Evolutionary conservation across 2,888 invertebrate genomes (phyloP).

Genomic region (Drosophila incognita): DNA sequence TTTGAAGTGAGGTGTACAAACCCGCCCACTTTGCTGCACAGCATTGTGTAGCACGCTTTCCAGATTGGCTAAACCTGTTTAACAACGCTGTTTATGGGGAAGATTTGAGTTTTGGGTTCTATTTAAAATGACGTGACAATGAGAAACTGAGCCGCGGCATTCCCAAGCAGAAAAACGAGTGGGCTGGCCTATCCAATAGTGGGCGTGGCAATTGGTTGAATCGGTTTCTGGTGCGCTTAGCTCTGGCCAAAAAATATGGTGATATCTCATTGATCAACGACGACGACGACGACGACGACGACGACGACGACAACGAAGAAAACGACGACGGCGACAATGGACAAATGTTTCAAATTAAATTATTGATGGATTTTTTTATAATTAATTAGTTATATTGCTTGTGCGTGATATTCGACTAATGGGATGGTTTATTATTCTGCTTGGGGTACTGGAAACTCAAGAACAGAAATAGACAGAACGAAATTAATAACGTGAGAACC

Average conservation of each 20-base stretch:
- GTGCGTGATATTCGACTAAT: slow-evolving; percentile 26
- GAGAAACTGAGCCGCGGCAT: slow-evolving; percentile 45
- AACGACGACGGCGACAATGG: slow-evolving; percentile 23
- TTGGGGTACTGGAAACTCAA: slow-evolving; percentile 42
- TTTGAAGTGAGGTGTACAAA: neutral
- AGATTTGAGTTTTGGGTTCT: slow-evolving; percentile 13
- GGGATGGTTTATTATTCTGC: slow-evolving; percentile 40
- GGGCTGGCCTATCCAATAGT: slow-evolving; percentile 17
- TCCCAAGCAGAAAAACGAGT: slow-evolving; percentile 77
- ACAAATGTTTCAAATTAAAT: slow-evolving; percentile 24
- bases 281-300: slow-evolving; percentile 12
- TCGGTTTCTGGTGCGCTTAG: slow-evolving; percentile 57
- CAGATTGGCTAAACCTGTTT: slow-evolving; percentile 20
- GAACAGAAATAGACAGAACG: slow-evolving; percentile 34
- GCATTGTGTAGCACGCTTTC: slow-evolving; percentile 47
- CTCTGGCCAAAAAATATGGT: slow-evolving; percentile 58
- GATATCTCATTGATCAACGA: slow-evolving; percentile 41
- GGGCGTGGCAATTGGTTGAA: slow-evolving; percentile 13
- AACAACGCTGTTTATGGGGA: slow-evolving; percentile 2
- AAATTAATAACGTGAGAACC: slow-evolving; percentile 31
- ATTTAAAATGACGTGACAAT: slow-evolving; percentile 22
- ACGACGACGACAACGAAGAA: slow-evolving; percentile 14
- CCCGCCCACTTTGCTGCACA: slow-evolving; percentile 1
- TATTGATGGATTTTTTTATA: slow-evolving; percentile 8
- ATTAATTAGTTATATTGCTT: slow-evolving; percentile 9